Evolutionary conservation across 2,888 invertebrate genomes (phyloP).

Genomic region (Mycogona germanica): DNA sequence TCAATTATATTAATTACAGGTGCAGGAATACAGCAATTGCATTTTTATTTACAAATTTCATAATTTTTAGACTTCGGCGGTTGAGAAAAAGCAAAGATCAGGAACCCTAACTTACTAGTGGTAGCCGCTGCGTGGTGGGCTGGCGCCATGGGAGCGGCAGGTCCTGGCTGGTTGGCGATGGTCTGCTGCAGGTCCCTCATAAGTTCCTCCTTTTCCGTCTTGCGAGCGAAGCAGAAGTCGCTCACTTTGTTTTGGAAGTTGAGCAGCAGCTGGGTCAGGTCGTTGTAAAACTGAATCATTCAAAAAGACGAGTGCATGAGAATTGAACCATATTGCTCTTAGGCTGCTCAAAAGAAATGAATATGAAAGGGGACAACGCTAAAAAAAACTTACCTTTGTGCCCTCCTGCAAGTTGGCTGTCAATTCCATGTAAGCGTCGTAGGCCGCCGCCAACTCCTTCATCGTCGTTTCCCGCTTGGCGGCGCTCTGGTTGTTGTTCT

Average conservation of each 20-base stretch:
- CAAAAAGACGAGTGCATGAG: slow-evolving; percentile 3
- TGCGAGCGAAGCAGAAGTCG: slow-evolving; percentile 96
- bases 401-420: slow-evolving; percentile 88
- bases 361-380: neutral
- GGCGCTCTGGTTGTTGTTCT: slow-evolving; percentile 48
- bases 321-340: neutral
- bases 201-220: slow-evolving; percentile 97
- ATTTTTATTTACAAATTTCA: no score
- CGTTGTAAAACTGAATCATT: slow-evolving; percentile 42
- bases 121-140: slow-evolving; percentile 25
- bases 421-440: slow-evolving; percentile 85
- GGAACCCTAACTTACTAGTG: neutral
- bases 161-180: slow-evolving; percentile 42
- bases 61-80: no score
- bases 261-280: slow-evolving; percentile 62
- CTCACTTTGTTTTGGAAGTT: slow-evolving; percentile 94
- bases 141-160: slow-evolving; percentile 25
- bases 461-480: slow-evolving; percentile 61
- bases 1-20: no score
- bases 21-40: no score
- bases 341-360: no score
- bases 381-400: slow-evolving; percentile 46
- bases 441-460: slow-evolving; percentile 74
- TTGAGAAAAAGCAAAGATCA: no score
- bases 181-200: slow-evolving; percentile 83